phyloP scores from a whole-genome alignment of 2,113 vertebrate species.

The Phalacrocorax pelagicus region DNA sequence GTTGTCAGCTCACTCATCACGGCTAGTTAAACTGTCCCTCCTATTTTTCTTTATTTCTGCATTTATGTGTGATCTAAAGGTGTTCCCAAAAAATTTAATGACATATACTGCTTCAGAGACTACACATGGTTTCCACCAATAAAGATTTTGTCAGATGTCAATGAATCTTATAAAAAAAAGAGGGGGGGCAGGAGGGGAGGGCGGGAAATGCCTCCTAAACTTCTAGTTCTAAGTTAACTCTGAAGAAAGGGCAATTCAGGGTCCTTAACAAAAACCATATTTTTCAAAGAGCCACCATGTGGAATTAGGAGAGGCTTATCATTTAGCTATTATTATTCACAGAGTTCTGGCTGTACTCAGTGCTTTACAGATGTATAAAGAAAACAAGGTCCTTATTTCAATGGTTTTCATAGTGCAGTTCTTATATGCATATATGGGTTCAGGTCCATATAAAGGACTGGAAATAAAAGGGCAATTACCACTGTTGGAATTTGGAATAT shows the following conservation, averaged over 20 bases:
- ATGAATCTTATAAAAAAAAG: background rate
- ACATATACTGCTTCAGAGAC: background rate
- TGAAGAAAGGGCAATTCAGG: background rate
- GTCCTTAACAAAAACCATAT: background rate
- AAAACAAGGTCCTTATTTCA: constrained; percentile 3
- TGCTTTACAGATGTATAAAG: constrained; percentile 15
- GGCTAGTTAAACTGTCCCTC: background rate
- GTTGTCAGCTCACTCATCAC: background rate
- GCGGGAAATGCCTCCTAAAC: background rate
- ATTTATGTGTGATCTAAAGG: background rate
- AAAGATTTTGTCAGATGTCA: background rate
- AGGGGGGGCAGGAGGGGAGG: too few relatives aligned
- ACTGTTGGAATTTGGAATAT: background rate
- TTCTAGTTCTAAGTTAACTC: background rate
- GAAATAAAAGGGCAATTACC: background rate
- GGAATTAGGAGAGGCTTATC: constrained; percentile 39
- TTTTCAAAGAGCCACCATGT: constrained; percentile 31
- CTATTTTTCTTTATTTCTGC: background rate
- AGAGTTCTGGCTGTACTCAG: background rate
- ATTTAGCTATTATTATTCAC: constrained; percentile 25
- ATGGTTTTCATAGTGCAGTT: background rate
- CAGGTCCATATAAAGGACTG: background rate
- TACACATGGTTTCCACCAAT: background rate
- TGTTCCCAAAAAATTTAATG: background rate
- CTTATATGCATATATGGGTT: background rate